Evolutionary conservation across 2,888 invertebrate genomes (phyloP).

Genomic region (Troides helena): DNA sequence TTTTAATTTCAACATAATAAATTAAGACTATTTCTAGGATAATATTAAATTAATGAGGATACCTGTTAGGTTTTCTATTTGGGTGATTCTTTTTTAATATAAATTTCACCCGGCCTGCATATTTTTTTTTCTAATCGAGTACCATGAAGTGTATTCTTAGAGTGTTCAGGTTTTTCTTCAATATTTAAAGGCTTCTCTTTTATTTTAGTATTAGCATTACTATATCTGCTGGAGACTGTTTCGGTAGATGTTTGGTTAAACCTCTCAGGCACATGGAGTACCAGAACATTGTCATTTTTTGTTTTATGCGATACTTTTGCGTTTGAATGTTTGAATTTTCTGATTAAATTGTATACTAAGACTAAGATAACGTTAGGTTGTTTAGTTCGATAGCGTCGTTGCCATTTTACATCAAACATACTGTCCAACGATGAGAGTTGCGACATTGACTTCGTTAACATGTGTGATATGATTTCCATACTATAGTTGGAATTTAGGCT

Average conservation of each 20-base stretch:
- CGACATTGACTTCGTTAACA: slow-evolving; percentile 46
- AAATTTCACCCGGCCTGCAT: slow-evolving; percentile 26
- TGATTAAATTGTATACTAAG: slow-evolving; percentile 42
- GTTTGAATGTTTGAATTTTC: slow-evolving; percentile 44
- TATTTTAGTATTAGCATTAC: slow-evolving; percentile 2
- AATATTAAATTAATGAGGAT: not conserved
- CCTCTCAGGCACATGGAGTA: slow-evolving; percentile 39
- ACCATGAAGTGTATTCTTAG: slow-evolving; percentile 31
- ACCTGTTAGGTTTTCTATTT: not conserved
- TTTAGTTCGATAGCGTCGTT: slow-evolving; percentile 35
- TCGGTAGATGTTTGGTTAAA: slow-evolving; percentile 15
- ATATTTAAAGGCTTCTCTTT: slow-evolving; percentile 19
- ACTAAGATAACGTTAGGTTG: slow-evolving; percentile 39
- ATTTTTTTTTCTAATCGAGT: slow-evolving; percentile 29
- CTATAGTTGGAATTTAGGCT: slow-evolving; percentile 49
- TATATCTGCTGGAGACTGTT: slow-evolving; percentile 8
- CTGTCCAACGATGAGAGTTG: slow-evolving; percentile 41
- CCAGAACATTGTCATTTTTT: slow-evolving; percentile 44
- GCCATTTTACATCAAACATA: slow-evolving; percentile 38
- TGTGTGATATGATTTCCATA: slow-evolving; percentile 50
- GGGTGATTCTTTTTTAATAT: slow-evolving; percentile 30
- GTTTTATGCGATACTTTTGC: slow-evolving; percentile 33
- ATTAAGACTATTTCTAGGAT: not conserved
- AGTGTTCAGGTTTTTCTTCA: slow-evolving; percentile 35
- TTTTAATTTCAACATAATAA: not conserved